Evolutionary conservation across 2,113 vertebrate genomes (phyloP), one percentile per base, ranked within the genome.

Genomic region (Prinia subflava): DNA sequence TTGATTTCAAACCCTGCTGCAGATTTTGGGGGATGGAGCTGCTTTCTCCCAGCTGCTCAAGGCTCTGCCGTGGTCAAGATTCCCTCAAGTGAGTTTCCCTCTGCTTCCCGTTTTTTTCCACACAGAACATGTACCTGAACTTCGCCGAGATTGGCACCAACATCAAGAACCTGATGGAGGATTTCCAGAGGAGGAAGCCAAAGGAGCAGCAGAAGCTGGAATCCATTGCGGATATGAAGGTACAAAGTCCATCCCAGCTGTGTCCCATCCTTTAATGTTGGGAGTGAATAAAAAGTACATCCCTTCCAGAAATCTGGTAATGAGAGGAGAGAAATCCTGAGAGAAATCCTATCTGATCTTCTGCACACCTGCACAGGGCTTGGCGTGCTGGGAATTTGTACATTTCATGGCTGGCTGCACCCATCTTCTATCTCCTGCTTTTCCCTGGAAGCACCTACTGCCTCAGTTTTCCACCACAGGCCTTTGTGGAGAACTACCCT

Each of bases 91-190:
- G 19, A 70, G n/a, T 79, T 76, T 49, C 27, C 7, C 13, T 69
- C 8, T 76, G 63, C 7, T 56, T 33, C 7, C 9, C 8, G 2
- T 60, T 85, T 82, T 56, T 49, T 94, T 57, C 67, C 67, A 7
- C 39, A 55, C 95, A 99, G 99, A 99, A 99, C 97, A 98, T 99
- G 98, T 99, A 99, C 97, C 97, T 99, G 96, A 99, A 99, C 97
- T 99, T 99, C 1, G 99, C 99, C 1, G 99, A 99, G 92, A 99
- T 99, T 9, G 99, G 99, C 90, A 99, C 98, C 74, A 99, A 99
- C 96, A 99, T 99, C 88, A 99, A 99, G 97, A 99, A 99, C 94
- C 98, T 99, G 55, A 99, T 99, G 99, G 99, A 99, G 83, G 99
- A 99, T 86, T 99, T 99, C 90, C 99, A 99, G 98, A 99, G 98